Base-by-base conservation (phyloP, 2,113 vertebrate genomes). In the Tinamus guttatus region DNA sequence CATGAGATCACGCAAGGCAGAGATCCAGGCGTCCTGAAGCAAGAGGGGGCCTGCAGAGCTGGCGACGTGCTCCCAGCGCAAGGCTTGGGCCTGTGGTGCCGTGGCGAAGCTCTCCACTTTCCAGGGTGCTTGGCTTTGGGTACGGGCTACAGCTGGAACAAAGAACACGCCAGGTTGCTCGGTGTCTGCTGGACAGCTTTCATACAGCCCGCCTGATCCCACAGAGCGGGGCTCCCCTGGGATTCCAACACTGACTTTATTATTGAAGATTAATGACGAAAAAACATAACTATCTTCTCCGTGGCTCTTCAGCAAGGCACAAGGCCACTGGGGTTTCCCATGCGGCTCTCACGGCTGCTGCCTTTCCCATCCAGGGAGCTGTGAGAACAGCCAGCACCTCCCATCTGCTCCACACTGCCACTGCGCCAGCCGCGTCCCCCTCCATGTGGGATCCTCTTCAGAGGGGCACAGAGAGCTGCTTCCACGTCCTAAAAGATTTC, bases 371-470 rank as follows among this genome's bases (percentile, higher is more conserved):
- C 36, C 67, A 7, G 0, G 7, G 24, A 52, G 45, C 71, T 52
- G 28, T 52, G 67, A 52, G 75, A 93, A 41, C 28, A 0, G 0
- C 52, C 0, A 0, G 45, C 41, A 17, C 27, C n/a, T 45, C 83
- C 64, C 3, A 0, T 51, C n/a, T 30, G 30, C 10, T 27, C 67
- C 49, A 3, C 6, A 1, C 52, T 21, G 17, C 36, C 27, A 4
- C 32, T 15, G 9, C 3, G 5, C 15, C 54, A 18, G 28, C 28
- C 5, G 5, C 10, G 16, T 58, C 54, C 7, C 0, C 2, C 52
- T 47, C 40, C 17, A 5, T 11, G 24, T 58, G 0, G 0, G 49
- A 49, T 21, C 49, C 28, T 62, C 75, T 30, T 54, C 30, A 14
- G 63, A 58, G 78, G 89, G 25, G 21, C 43, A 32, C 0, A 51